Conservation (phyloP, 1,140 invertebrate genomes). For the Heterodera schachtii region DNA sequence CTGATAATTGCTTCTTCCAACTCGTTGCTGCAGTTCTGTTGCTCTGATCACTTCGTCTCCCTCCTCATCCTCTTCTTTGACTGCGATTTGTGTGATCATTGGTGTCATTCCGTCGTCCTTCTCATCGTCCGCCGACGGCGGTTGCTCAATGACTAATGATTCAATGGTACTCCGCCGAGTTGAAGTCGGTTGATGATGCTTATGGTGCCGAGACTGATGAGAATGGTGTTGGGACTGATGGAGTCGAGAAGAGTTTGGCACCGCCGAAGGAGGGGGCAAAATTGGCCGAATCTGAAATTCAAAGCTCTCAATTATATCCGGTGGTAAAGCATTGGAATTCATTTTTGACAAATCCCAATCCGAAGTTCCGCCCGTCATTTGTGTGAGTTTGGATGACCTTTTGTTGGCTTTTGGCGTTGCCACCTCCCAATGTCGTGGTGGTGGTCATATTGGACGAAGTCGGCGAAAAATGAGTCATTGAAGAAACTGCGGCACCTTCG, state of each 20-base stretch:
- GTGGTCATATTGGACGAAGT: not conserved
- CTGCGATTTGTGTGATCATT: slow-evolving; percentile 22
- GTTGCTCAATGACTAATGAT: not conserved
- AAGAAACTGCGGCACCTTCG: not conserved
- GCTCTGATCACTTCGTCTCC: not conserved
- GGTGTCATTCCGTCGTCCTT: not conserved
- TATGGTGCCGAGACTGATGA: not conserved
- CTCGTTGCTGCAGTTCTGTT: not conserved
- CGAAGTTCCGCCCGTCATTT: no score
- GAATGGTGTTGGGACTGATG: not conserved
- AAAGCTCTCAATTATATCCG: not conserved
- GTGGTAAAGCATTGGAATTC: no score
- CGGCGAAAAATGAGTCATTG: slow-evolving; percentile 4
- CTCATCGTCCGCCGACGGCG: not conserved
- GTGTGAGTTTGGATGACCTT: not conserved
- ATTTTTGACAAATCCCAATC: no score
- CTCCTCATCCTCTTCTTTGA: not conserved
- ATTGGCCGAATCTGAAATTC: not conserved
- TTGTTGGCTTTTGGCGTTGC: not conserved
- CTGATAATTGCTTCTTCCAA: not conserved
- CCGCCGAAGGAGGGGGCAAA: not conserved
- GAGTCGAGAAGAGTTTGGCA: not conserved
- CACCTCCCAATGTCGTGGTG: not conserved
- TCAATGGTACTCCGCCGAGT: not conserved
- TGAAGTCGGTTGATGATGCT: not conserved